phyloP scores from a whole-genome alignment of 1,140 invertebrate species.

The Adoxophyes honmai region DNA sequence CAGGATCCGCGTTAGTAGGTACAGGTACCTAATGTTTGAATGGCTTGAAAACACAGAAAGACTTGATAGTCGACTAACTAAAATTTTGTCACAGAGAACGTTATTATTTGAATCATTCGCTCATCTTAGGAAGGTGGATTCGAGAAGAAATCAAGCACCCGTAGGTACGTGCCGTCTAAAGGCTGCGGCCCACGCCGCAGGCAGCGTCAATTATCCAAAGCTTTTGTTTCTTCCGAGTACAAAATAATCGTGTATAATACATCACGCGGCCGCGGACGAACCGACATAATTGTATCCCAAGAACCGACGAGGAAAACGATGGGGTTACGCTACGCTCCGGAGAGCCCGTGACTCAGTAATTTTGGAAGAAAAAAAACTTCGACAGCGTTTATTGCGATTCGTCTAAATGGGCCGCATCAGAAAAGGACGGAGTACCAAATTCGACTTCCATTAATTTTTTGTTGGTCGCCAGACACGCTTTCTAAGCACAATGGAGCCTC shows the following conservation, averaged over 20 bases:
- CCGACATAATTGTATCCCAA: slow-evolving; percentile 54
- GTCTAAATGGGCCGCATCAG: slow-evolving; percentile 20
- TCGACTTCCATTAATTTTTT: slow-evolving; percentile 45
- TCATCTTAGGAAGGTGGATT: too few species aligned
- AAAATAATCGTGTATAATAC: slow-evolving; percentile 29
- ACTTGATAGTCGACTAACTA: too few species aligned
- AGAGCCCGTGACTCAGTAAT: slow-evolving; percentile 46
- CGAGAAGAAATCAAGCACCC: too few species aligned
- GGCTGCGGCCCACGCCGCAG: background rate
- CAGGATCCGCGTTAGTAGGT: too few species aligned
- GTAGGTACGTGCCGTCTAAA: too few species aligned
- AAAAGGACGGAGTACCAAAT: slow-evolving; percentile 34
- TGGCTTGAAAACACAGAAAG: too few species aligned
- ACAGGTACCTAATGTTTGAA: too few species aligned
- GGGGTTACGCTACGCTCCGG: slow-evolving; percentile 50
- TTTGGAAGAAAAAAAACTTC: slow-evolving; percentile 31
- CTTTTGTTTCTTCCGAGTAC: slow-evolving; percentile 34
- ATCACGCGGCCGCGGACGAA: slow-evolving; percentile 17
- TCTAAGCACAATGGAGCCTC: slow-evolving; percentile 20
- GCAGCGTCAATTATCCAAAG: slow-evolving; percentile 22
- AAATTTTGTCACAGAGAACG: too few species aligned
- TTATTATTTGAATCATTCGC: too few species aligned
- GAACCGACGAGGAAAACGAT: slow-evolving; percentile 49
- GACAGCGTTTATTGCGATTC: slow-evolving; percentile 25
- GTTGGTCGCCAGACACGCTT: slow-evolving; percentile 31